phyloP scores from a whole-genome alignment of 2,113 vertebrate species.

The Haemorhous mexicanus region DNA sequence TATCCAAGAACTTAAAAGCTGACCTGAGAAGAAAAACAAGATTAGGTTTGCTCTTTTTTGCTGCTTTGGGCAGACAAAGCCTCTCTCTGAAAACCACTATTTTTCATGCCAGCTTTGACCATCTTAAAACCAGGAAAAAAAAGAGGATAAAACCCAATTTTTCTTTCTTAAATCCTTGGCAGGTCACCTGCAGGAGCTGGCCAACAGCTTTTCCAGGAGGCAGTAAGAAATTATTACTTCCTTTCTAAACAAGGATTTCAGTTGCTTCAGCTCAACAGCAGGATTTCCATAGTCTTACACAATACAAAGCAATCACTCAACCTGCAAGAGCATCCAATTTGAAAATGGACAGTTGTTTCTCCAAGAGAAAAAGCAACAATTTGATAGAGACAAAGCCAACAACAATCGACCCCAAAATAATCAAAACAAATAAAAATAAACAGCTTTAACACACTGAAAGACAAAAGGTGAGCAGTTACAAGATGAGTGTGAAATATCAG shows the following conservation, averaged over 20 bases:
- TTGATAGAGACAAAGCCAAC: not conserved
- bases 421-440: not conserved
- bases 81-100: conserved; percentile 3
- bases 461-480: not conserved
- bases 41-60: conserved; percentile 14
- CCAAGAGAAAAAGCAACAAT: not conserved
- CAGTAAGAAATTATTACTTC: conserved; percentile 28
- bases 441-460: not conserved
- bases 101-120: conserved; percentile 50
- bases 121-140: conserved; percentile 29
- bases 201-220: conserved; percentile 20
- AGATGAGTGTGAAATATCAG: not conserved
- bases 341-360: not conserved
- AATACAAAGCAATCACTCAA: conserved; percentile 29
- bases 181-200: conserved; percentile 6
- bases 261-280: conserved; percentile 9
- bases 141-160: conserved; percentile 31
- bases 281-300: not conserved
- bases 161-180: conserved; percentile 45
- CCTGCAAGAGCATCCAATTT: not conserved
- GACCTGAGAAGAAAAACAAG: conserved; percentile 24
- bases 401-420: not conserved
- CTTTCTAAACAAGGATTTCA: conserved; percentile 42
- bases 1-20: not conserved
- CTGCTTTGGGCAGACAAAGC: conserved; percentile 39